A percentile compares a stretch with the other conserved stretches of the same genome.
phyloP scores from a whole-genome alignment of 2,797 vertebrate species.

The Mormyrus hasselquistii region DNA sequence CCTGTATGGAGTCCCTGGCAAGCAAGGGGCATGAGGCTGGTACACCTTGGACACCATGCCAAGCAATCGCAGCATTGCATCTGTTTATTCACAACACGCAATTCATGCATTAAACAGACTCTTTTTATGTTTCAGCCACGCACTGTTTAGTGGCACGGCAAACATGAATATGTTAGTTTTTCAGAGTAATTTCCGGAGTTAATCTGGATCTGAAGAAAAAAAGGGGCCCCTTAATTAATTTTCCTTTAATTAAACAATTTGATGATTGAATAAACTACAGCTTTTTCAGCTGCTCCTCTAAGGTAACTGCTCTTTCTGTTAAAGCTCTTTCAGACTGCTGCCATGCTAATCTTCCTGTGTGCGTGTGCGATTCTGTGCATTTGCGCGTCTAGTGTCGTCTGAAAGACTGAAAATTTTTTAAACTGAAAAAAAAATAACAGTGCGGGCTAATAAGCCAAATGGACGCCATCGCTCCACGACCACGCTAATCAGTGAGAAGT shows the following conservation, averaged over 20 bases:
- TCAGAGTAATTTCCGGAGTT: neutral
- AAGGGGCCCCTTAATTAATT: neutral
- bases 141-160: neutral
- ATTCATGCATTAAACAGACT: neutral
- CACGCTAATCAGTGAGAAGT: neutral
- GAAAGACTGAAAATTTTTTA: neutral
- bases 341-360: neutral
- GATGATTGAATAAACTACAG: neutral
- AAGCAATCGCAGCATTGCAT: neutral
- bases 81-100: neutral
- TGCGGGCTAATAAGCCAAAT: neutral
- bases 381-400: neutral
- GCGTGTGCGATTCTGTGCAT: neutral
- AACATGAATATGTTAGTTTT: neutral
- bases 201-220: neutral
- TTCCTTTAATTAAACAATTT: neutral
- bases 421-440: neutral
- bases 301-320: neutral
- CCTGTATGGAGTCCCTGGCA: neutral
- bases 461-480: neutral
- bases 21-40: neutral
- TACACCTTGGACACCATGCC: neutral
- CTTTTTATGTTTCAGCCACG: neutral
- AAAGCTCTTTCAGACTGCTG: neutral
- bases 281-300: neutral